These are phyloP conservation scores for Mustelus asterias DNA, from an alignment of 2,113 vertebrate genomes.

Conservation along the genomic window DNA sequence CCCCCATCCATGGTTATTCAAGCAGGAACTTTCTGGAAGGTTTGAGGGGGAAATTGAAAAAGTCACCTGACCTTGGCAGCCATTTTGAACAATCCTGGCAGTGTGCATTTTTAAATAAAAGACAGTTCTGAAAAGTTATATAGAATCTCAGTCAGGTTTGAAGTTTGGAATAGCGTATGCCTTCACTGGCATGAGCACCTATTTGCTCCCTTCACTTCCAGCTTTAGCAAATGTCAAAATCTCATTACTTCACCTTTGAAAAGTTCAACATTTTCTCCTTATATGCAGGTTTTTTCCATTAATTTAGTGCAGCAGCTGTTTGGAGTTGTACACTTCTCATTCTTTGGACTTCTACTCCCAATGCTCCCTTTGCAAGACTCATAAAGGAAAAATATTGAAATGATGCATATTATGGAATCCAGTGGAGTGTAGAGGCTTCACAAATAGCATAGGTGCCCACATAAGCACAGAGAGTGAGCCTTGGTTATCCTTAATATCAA, in stretches of 20 bases:
- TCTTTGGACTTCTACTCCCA: not conserved
- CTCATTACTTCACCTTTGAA: not conserved
- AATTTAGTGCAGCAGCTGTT: not conserved
- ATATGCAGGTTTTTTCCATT: not conserved
- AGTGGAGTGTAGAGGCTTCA: not conserved
- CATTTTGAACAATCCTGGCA: too few species aligned
- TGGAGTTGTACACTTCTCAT: not conserved
- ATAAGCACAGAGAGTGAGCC: not conserved
- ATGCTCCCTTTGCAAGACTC: not conserved
- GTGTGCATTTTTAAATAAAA: too few species aligned
- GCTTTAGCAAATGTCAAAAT: not conserved
- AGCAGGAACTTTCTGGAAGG: too few species aligned
- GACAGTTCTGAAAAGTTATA: too few species aligned
- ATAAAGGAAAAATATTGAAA: not conserved
- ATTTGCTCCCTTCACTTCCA: not conserved
- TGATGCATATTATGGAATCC: not conserved
- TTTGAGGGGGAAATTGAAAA: too few species aligned
- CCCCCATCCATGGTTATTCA: too few species aligned
- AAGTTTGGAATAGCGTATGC: too few species aligned
- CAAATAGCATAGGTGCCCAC: not conserved
- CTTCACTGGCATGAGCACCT: too few species aligned
- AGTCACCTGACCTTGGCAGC: too few species aligned
- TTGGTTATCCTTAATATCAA: not conserved
- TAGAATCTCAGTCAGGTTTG: too few species aligned
- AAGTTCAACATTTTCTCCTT: not conserved